Evolutionary conservation across 2,113 vertebrate species (phyloP).

Genomic region (Seriola quinqueradiata): DNA sequence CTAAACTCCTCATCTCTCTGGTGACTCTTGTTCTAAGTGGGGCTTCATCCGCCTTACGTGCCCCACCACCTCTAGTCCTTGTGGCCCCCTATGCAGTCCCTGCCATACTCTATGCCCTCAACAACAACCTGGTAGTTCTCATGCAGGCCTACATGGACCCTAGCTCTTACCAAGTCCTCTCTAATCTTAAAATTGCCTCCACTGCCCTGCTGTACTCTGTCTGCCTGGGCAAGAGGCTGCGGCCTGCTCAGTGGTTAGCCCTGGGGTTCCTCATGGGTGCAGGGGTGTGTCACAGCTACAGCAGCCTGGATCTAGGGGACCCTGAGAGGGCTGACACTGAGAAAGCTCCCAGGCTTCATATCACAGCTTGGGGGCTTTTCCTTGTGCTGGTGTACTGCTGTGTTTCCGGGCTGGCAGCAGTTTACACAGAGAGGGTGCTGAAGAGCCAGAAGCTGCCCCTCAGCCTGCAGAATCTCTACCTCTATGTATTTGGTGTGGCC

Average conservation of each 20-base stretch:
- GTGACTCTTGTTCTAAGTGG: slow-evolving; percentile 75
- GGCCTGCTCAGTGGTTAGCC: slow-evolving; percentile 84
- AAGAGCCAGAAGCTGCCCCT: slow-evolving; percentile 91
- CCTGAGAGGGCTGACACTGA: background rate
- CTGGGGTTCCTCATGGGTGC: slow-evolving; percentile 89
- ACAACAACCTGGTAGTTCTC: slow-evolving; percentile 95
- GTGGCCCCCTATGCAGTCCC: slow-evolving; percentile 89
- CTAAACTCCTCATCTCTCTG: slow-evolving; percentile 87
- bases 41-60: slow-evolving; percentile 13
- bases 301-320: slow-evolving; percentile 79
- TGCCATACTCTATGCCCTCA: slow-evolving; percentile 91
- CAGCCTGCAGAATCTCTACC: slow-evolving; percentile 93
- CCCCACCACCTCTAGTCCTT: slow-evolving; percentile 54
- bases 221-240: slow-evolving; percentile 86
- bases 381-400: slow-evolving; percentile 89
- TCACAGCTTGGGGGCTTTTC: slow-evolving; percentile 88
- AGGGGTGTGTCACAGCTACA: slow-evolving; percentile 88
- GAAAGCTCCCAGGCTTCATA: slow-evolving; percentile 72
- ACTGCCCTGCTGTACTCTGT: slow-evolving; percentile 91
- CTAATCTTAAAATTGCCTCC: slow-evolving; percentile 93
- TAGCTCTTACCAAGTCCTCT: slow-evolving; percentile 94
- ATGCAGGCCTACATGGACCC: slow-evolving; percentile 97
- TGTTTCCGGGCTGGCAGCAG: slow-evolving; percentile 91
- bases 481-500: slow-evolving; percentile 91
- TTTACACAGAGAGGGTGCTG: slow-evolving; percentile 91